Conservation (phyloP, 37 sponge, comb jelly and placozoan species). For the Tethya wilhelma region DNA sequence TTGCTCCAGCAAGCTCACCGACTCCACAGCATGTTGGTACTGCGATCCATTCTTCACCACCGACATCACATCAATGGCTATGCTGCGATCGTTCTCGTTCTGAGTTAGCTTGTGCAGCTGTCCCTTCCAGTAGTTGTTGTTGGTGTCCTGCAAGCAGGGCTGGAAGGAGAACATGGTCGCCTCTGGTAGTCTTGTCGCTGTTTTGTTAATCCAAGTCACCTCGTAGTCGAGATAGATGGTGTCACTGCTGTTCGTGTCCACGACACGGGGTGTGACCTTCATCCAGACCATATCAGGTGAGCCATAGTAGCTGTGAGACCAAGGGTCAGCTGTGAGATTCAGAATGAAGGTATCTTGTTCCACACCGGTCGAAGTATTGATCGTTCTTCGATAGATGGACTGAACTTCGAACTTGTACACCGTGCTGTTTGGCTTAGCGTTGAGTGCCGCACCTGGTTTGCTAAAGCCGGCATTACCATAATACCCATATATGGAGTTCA, state of each 20-base stretch:
- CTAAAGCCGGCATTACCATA: constrained; percentile 69
- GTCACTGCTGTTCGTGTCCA: background rate
- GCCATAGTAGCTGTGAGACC: constrained; percentile 52
- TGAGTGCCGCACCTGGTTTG: constrained; percentile 56
- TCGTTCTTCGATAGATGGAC: constrained; percentile 16
- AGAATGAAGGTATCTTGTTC: too few species aligned
- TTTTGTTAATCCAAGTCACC: constrained; percentile 50
- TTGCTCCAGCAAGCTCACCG: background rate
- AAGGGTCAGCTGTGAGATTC: constrained; percentile 5
- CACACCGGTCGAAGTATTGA: background rate
- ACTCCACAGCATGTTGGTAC: constrained; percentile 54
- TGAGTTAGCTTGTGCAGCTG: background rate
- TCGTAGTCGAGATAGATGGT: constrained; percentile 23
- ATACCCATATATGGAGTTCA: constrained; percentile 37
- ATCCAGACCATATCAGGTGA: constrained; percentile 54
- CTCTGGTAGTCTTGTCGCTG: constrained; percentile 63
- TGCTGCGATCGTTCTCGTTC: too few species aligned
- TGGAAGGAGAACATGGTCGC: constrained; percentile 72
- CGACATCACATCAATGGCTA: constrained; percentile 11
- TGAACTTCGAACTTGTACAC: background rate
- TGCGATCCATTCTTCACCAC: constrained; percentile 62
- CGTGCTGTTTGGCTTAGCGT: constrained; percentile 51
- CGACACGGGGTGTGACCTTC: constrained; percentile 4
- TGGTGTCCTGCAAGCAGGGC: constrained; percentile 4
- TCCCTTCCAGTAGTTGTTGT: background rate